These are phyloP conservation scores for Dione juno DNA, from an alignment of 2,888 invertebrate species.

Conservation along the genomic window DNA sequence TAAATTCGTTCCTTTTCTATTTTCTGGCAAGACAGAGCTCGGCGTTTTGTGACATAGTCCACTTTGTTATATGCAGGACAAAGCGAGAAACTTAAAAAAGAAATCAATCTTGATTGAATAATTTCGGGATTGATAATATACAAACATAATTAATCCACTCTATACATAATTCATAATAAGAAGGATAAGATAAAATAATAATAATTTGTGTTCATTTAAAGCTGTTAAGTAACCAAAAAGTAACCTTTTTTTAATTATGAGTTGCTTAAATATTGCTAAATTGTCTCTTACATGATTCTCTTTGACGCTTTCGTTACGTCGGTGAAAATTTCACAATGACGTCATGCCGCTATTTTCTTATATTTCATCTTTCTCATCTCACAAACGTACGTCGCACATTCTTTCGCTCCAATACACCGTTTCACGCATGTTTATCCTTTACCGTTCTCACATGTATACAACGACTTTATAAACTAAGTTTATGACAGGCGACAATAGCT, in stretches of 20 bases:
- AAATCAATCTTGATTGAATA: too few species aligned
- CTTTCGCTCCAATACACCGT: background rate
- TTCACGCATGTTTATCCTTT: constrained; percentile 1
- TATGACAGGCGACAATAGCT: background rate
- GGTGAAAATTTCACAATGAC: constrained; percentile 3
- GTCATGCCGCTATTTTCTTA: background rate
- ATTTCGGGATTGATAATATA: too few species aligned
- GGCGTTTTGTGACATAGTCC: too few species aligned
- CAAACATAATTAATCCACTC: too few species aligned
- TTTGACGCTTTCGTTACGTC: background rate
- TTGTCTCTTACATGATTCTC: background rate
- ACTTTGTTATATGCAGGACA: too few species aligned
- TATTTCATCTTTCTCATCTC: constrained; percentile 1
- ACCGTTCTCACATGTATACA: constrained; percentile 2
- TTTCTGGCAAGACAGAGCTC: too few species aligned
- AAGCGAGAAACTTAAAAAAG: too few species aligned
- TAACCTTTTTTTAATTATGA: background rate
- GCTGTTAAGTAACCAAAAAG: background rate
- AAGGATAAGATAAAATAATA: too few species aligned
- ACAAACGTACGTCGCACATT: background rate
- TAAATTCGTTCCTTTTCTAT: too few species aligned
- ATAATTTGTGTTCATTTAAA: background rate
- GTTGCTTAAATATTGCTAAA: background rate
- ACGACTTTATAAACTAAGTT: constrained; percentile 1
- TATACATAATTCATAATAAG: too few species aligned